Conservation (phyloP, 2,797 vertebrate species). For the Melopsittacus undulatus region DNA sequence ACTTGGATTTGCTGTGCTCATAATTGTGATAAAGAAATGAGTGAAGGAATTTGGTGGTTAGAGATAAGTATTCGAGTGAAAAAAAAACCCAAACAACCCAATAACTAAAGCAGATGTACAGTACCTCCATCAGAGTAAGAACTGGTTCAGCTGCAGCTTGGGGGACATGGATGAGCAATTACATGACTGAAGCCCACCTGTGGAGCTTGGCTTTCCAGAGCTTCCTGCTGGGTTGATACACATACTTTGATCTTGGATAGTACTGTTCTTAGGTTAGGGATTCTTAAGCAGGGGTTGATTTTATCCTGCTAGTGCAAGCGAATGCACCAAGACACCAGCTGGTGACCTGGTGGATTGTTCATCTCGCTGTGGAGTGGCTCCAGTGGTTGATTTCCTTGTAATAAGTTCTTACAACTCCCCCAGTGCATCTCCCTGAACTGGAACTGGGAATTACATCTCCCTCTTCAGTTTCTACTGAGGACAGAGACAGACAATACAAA, state of each 20-base stretch:
- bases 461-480: neutral
- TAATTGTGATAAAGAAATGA: neutral
- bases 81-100: neutral
- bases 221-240: neutral
- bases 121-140: neutral
- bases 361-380: neutral
- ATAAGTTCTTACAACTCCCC: neutral
- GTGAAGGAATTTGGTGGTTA: neutral
- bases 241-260: neutral
- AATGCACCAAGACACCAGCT: neutral
- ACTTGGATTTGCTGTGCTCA: neutral
- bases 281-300: neutral
- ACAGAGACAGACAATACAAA: constrained; percentile 17
- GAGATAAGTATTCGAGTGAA: neutral
- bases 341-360: neutral
- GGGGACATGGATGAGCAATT: neutral
- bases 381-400: neutral
- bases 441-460: neutral
- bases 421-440: neutral
- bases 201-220: neutral
- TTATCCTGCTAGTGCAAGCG: neutral
- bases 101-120: neutral
- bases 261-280: neutral
- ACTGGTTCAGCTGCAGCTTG: neutral
- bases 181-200: neutral